phyloP scores from a whole-genome alignment of 2,113 vertebrate genomes.

The Pteruthius melanotis region DNA sequence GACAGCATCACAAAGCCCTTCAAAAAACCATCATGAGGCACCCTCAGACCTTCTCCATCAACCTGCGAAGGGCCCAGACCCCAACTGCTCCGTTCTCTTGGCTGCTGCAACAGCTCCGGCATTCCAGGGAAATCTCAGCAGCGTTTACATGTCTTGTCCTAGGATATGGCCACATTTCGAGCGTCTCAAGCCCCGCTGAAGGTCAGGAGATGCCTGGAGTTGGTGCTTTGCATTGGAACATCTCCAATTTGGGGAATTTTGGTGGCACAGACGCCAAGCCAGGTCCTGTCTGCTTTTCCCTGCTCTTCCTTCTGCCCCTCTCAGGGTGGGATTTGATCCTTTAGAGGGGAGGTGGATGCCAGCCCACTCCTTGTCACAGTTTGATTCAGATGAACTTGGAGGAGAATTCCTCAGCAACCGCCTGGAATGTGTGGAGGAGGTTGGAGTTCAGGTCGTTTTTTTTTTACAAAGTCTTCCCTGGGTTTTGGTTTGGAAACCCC shows the following conservation, averaged over 20 bases:
- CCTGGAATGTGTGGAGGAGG: conserved; percentile 64
- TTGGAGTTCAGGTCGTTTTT: not conserved
- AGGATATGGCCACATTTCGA: not conserved
- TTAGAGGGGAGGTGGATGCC: not conserved
- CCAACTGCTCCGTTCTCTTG: not conserved
- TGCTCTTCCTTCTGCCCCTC: not conserved
- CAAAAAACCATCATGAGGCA: not conserved
- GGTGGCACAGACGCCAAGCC: not conserved
- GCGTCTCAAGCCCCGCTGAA: not conserved
- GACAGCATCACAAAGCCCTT: accelerated
- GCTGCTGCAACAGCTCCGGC: not conserved
- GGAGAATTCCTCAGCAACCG: conserved; percentile 1
- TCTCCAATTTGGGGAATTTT: not conserved
- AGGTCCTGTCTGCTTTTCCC: not conserved
- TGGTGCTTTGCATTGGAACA: not conserved
- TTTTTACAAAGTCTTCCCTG: not conserved
- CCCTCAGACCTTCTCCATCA: not conserved
- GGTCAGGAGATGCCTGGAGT: not conserved
- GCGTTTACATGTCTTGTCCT: not conserved
- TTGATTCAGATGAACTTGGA: not conserved
- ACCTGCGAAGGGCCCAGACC: not conserved
- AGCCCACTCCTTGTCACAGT: not conserved
- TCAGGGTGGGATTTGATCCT: not conserved
- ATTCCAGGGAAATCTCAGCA: not conserved
- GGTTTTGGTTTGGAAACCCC: conserved; percentile 61